Conservation (phyloP, 2,113 vertebrate genomes). For the Muscicapa adusta region DNA sequence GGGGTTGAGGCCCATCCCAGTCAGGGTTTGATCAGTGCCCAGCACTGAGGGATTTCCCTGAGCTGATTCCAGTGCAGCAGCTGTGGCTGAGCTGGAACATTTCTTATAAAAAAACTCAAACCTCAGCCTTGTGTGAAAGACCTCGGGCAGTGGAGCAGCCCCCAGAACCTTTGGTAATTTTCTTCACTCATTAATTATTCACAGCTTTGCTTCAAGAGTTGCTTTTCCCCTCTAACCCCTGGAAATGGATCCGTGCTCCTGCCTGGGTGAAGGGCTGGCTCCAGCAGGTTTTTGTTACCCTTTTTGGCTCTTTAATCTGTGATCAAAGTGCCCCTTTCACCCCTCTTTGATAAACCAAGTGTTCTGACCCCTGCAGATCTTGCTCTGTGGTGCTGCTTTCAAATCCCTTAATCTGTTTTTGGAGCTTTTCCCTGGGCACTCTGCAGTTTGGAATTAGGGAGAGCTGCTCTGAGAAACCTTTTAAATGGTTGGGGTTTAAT, state of each 20-base stretch:
- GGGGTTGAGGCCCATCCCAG: not conserved
- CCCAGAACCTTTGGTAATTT: not conserved
- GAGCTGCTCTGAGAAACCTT: not conserved
- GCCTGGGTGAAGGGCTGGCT: not conserved
- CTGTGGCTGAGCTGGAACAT: not conserved
- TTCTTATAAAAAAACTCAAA: not conserved
- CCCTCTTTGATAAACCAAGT: not conserved
- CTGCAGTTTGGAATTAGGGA: not conserved
- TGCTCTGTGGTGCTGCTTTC: not conserved
- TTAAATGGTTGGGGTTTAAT: not conserved
- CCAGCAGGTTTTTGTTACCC: not conserved
- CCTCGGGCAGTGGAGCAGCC: not conserved
- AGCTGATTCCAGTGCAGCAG: not conserved
- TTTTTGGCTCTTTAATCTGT: not conserved
- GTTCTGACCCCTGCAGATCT: not conserved
- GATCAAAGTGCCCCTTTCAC: not conserved
- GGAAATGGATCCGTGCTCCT: not conserved
- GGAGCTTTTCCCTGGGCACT: not conserved
- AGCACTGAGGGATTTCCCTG: not conserved
- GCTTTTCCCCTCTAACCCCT: not conserved
- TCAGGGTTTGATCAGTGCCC: not conserved
- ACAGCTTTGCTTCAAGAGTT: not conserved
- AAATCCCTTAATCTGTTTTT: not conserved
- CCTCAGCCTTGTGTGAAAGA: not conserved
- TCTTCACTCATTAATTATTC: not conserved